Evolutionary conservation across 2,113 vertebrate species (phyloP).

Genomic region (Elgaria multicarinata): DNA sequence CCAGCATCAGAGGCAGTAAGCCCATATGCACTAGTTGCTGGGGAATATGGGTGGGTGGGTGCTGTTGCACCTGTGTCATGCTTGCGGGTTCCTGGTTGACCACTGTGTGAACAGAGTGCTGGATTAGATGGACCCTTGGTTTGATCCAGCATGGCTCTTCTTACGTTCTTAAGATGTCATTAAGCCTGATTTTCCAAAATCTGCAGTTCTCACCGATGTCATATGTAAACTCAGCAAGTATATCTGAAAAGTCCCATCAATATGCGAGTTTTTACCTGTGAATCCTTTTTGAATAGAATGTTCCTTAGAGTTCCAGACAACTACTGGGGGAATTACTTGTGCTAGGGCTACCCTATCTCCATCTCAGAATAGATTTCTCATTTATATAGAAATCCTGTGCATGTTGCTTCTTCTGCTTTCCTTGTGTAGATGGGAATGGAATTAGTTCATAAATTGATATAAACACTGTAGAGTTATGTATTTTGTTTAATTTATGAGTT

Average conservation of each 20-base stretch:
- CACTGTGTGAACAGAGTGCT: too few relatives aligned
- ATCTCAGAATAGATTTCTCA: neutral
- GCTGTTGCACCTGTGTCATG: too few relatives aligned
- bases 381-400: neutral
- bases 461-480: neutral
- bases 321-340: neutral
- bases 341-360: slow-evolving; percentile 21
- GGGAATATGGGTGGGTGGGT: too few relatives aligned
- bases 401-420: neutral
- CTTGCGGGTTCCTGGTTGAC: too few relatives aligned
- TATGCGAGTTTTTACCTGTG: neutral
- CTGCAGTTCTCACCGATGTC: neutral
- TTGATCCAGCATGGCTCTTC: too few relatives aligned
- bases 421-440: neutral
- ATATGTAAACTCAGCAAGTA: neutral
- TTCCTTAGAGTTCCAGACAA: neutral
- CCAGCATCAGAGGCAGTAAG: too few relatives aligned
- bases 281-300: slow-evolving; percentile 46
- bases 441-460: accelerated
- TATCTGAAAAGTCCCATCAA: neutral
- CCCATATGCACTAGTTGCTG: too few relatives aligned
- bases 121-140: too few relatives aligned
- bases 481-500: too few relatives aligned
- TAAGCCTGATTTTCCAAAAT: slow-evolving; percentile 37
- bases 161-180: slow-evolving; percentile 45